These are phyloP conservation scores for Cyprinella venusta DNA, from an alignment of 2,797 vertebrate species.

Conservation along the genomic window DNA sequence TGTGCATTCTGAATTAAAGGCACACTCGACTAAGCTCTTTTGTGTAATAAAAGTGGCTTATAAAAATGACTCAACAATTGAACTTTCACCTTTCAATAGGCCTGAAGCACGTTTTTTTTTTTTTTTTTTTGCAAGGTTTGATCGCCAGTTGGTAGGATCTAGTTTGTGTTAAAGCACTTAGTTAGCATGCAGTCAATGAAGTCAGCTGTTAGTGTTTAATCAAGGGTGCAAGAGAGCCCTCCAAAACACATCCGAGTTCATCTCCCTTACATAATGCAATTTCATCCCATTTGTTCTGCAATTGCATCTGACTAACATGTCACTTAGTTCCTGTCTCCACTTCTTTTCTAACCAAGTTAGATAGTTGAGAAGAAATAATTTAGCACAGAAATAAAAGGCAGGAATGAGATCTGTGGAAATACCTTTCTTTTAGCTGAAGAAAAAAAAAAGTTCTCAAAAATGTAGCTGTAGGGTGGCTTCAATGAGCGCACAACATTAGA, in stretches of 20 bases:
- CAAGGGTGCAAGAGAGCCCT: slow-evolving; percentile 68
- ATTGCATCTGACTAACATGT: slow-evolving; percentile 69
- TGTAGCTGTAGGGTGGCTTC: not conserved
- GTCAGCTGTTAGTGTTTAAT: slow-evolving; percentile 66
- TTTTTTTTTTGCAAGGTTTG: not conserved
- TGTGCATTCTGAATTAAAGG: not conserved
- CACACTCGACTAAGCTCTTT: not conserved
- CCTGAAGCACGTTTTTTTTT: not conserved
- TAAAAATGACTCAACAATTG: slow-evolving; percentile 7
- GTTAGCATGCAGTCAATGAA: slow-evolving; percentile 53
- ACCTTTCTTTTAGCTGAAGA: not conserved
- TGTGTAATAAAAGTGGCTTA: not conserved
- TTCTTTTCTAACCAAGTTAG: slow-evolving; percentile 43
- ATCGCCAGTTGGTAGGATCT: slow-evolving; percentile 1
- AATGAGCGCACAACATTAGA: not conserved
- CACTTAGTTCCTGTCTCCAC: slow-evolving; percentile 60
- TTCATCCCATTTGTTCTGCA: slow-evolving; percentile 66
- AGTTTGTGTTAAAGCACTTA: slow-evolving; percentile 14
- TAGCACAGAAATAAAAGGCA: slow-evolving; percentile 67
- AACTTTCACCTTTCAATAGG: not conserved
- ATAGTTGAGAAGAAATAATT: slow-evolving; percentile 66
- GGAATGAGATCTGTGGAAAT: slow-evolving; percentile 20
- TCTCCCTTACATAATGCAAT: slow-evolving; percentile 62
- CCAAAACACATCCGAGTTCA: slow-evolving; percentile 62
- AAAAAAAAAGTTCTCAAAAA: not conserved